Conservation (phyloP, 2,113 vertebrate species). For the Neoarius graeffei region DNA sequence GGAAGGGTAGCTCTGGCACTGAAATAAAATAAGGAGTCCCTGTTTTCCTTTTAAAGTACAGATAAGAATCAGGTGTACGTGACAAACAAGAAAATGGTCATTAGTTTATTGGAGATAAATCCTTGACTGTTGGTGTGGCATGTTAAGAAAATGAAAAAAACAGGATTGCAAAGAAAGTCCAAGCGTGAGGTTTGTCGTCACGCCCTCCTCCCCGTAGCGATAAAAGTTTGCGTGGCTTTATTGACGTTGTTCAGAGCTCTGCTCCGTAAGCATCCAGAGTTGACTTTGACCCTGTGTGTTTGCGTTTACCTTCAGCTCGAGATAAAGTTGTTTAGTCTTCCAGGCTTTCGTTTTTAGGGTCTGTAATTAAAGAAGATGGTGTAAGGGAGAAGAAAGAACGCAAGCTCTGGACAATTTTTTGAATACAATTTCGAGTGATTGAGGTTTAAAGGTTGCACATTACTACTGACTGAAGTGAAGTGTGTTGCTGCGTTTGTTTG, state of each 20-base stretch:
- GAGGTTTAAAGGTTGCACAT: background rate
- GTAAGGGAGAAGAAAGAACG: background rate
- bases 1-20: background rate
- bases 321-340: slow-evolving; percentile 24
- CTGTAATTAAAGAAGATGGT: background rate
- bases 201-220: background rate
- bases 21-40: background rate
- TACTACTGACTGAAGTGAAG: slow-evolving; percentile 18
- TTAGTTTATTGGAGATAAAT: background rate
- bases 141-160: background rate
- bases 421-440: too few relatives aligned
- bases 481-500: background rate
- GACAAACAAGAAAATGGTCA: background rate
- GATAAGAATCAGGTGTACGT: background rate
- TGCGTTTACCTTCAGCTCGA: background rate
- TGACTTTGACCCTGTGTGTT: background rate
- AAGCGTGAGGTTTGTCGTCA: too few relatives aligned
- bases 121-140: background rate
- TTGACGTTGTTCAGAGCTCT: background rate
- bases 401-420: background rate
- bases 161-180: background rate
- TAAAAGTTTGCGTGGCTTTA: background rate
- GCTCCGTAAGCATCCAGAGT: background rate
- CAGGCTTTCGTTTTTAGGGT: background rate
- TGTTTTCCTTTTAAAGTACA: background rate